A percentile compares a stretch with the other conserved stretches of the same genome.
Conservation (phyloP, 2,113 vertebrate genomes). For the Brevimyrus niger region DNA sequence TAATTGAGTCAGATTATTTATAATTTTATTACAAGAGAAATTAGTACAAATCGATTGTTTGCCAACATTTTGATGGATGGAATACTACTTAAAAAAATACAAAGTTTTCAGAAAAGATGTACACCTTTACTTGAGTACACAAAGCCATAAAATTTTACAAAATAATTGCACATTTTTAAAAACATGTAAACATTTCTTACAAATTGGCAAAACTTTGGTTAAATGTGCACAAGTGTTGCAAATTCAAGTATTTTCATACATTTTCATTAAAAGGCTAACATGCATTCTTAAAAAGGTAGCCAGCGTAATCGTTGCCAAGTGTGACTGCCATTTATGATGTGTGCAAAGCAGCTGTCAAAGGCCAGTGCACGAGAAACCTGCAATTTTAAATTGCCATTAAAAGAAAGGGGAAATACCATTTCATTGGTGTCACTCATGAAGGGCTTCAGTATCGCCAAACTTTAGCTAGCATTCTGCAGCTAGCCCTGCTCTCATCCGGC, state of each 20-base stretch:
- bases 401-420: not conserved
- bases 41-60: not conserved
- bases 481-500: not conserved
- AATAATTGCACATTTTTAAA: not conserved
- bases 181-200: not conserved
- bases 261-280: not conserved
- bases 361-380: not conserved
- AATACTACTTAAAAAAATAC: not conserved
- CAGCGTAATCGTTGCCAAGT: not conserved
- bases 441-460: not conserved
- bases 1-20: not conserved
- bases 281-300: not conserved
- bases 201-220: not conserved
- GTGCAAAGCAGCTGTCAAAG: not conserved
- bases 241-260: slow-evolving; percentile 2
- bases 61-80: not conserved
- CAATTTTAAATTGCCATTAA: not conserved
- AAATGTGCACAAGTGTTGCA: slow-evolving; percentile 13
- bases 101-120: not conserved
- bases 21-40: not conserved
- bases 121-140: not conserved
- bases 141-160: not conserved
- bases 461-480: not conserved
- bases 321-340: not conserved
- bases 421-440: too few species aligned